Evolutionary conservation across 30 jellyfish, hydroid and myxozoan species (phyloP), one percentile per base, ranked within the genome.

Genomic region (Chironex yamaguchii): DNA sequence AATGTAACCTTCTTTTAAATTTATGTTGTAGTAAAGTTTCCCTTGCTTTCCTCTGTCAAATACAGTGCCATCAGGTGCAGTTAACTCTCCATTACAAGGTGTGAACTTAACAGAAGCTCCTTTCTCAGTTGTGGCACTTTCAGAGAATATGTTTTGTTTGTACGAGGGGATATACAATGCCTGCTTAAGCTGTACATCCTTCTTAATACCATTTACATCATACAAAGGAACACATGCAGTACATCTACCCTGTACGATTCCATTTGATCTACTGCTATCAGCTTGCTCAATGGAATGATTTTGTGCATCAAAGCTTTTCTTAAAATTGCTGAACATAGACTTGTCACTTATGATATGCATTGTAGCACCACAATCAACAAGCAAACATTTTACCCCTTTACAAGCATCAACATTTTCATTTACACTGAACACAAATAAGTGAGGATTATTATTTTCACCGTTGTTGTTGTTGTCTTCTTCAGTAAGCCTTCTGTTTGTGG

Each of bases 291-390:
- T 88, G 78, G 13, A 88, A 69, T 88, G 97, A 3, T 79, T 32
- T 11, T 17, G 1, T 2, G 93, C 89, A 62, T 87, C 76, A 67
- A 76, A 88, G 12, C 27, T 50, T 1, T 17, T 49, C 17, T 78
- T 88, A 64, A 64, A 64, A 29, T 32, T 4, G 53, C 29, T 49
- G 53, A 67, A 83, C 53, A 68, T 83, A 21, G 86, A 12, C n/a
- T 49, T 4, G 25, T 66, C 85, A 1, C 11, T 81, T 0, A 81
- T 21, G 0, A 66, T 81, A 26, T 81, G 92, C n/a, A 34, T 81
- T 24, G 92, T 81, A 0, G 92, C 92, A 17, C 92, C 92, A 81
- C 92, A 81, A 81, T 81, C 92, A 1, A 81, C 92, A 17, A 81
- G 27, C 30, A 9, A 58, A 6, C 11, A 11, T 6, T 58, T 22